These are phyloP conservation scores for Apocrypta bakeri DNA, from an alignment of 1,140 invertebrate species.

Conservation along the genomic window DNA sequence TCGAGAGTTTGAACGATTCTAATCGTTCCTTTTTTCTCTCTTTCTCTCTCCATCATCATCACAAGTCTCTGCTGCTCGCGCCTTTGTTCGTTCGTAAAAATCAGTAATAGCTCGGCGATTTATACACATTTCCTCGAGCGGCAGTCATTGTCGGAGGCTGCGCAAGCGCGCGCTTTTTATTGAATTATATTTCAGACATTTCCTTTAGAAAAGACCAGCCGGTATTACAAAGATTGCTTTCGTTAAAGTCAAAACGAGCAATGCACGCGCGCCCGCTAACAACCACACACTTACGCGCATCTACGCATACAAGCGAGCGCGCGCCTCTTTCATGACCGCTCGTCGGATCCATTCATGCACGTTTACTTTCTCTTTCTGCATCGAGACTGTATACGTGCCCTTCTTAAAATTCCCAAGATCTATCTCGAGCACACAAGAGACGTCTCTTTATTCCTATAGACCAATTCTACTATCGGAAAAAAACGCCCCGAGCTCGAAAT, in stretches of 20 bases:
- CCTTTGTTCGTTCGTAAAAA: conserved; percentile 19
- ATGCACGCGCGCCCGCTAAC: not conserved
- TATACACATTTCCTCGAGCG: conserved; percentile 31
- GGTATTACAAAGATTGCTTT: conserved; percentile 39
- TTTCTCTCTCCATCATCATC: not conserved
- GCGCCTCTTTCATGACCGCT: conserved; percentile 19
- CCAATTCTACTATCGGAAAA: not conserved
- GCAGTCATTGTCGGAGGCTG: not conserved
- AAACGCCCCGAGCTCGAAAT: conserved; percentile 16
- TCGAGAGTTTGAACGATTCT: conserved; percentile 3
- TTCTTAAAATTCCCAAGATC: conserved; percentile 45
- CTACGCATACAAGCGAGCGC: not conserved
- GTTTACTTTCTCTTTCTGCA: conserved; percentile 36
- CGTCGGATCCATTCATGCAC: conserved; percentile 12
- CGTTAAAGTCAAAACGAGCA: conserved; percentile 44
- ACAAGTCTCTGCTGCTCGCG: not conserved
- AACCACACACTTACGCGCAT: not conserved
- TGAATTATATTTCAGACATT: conserved; percentile 15
- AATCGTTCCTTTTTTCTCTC: conserved; percentile 8
- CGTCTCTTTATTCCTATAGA: not conserved
- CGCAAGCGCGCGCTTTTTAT: conserved; percentile 25
- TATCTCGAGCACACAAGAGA: conserved; percentile 25
- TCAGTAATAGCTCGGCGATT: conserved; percentile 24
- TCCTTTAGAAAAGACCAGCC: conserved; percentile 15
- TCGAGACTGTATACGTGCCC: conserved; percentile 35